Conservation (phyloP, 2,113 vertebrate genomes). For the Hoplias malabaricus region DNA sequence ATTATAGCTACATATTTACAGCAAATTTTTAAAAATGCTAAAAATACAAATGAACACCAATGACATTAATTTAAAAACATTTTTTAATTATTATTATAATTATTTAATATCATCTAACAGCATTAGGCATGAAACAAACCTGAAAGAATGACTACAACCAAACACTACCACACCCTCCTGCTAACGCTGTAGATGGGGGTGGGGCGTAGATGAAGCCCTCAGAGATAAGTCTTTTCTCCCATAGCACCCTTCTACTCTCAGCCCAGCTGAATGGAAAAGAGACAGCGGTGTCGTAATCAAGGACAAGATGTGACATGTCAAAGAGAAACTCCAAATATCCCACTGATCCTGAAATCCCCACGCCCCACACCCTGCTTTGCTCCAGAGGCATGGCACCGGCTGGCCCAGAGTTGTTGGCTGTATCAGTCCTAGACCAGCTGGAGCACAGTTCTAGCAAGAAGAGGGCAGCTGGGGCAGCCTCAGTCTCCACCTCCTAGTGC, state of each 20-base stretch:
- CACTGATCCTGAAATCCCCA: constrained; percentile 14
- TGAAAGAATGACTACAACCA: background rate
- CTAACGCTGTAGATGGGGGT: background rate
- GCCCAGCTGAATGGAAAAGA: background rate
- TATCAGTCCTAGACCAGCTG: constrained; percentile 23
- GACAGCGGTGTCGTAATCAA: background rate
- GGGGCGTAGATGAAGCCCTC: background rate
- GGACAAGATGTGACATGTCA: constrained; percentile 31
- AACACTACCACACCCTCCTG: background rate
- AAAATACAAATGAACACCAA: too few species aligned
- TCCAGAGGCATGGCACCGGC: constrained; percentile 12
- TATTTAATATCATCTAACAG: background rate
- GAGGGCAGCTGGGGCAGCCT: constrained; percentile 14
- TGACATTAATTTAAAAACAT: too few species aligned
- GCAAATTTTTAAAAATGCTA: too few species aligned
- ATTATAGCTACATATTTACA: too few species aligned
- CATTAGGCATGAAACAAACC: background rate
- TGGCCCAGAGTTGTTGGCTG: background rate
- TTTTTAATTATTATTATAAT: too few species aligned
- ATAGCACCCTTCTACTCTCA: background rate
- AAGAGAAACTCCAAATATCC: constrained; percentile 37
- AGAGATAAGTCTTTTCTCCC: background rate
- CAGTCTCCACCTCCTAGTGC: constrained; percentile 32
- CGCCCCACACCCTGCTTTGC: constrained; percentile 24
- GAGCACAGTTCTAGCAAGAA: constrained; percentile 25